Evolutionary conservation across 1,140 invertebrate species (phyloP).

Genomic region (Apis laboriosa): DNA sequence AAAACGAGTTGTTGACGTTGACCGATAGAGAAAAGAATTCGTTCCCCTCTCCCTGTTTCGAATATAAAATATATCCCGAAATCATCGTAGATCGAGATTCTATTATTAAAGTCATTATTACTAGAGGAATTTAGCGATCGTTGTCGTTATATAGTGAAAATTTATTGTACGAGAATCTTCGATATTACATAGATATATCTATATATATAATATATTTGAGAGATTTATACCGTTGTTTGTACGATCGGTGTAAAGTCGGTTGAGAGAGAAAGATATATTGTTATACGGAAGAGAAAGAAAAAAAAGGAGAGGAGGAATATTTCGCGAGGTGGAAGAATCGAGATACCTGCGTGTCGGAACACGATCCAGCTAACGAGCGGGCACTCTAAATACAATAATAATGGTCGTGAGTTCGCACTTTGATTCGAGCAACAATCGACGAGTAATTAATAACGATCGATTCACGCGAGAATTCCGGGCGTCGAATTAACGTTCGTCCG

Average conservation of each 20-base stretch:
- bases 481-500: conserved; percentile 48
- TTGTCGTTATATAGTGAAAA: conserved; percentile 51
- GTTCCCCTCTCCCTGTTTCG: neutral
- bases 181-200: conserved; percentile 48
- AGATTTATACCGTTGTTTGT: conserved; percentile 39
- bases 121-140: conserved; percentile 52
- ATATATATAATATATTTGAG: conserved; percentile 47
- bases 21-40: neutral
- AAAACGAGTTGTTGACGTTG: conserved; percentile 8
- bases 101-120: conserved; percentile 50
- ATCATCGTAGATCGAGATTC: conserved; percentile 48
- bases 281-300: no score
- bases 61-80: conserved; percentile 17
- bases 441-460: conserved; percentile 55
- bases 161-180: conserved; percentile 51
- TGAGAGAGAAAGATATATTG: neutral
- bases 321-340: neutral
- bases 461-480: conserved; percentile 42
- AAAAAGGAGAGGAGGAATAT: neutral
- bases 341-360: neutral
- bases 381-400: conserved; percentile 32
- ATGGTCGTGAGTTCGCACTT: conserved; percentile 47
- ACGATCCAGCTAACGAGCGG: conserved; percentile 15
- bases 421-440: conserved; percentile 39
- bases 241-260: conserved; percentile 17